phyloP scores from a whole-genome alignment of 2,797 vertebrate genomes.

The Anolis apletophallus region DNA sequence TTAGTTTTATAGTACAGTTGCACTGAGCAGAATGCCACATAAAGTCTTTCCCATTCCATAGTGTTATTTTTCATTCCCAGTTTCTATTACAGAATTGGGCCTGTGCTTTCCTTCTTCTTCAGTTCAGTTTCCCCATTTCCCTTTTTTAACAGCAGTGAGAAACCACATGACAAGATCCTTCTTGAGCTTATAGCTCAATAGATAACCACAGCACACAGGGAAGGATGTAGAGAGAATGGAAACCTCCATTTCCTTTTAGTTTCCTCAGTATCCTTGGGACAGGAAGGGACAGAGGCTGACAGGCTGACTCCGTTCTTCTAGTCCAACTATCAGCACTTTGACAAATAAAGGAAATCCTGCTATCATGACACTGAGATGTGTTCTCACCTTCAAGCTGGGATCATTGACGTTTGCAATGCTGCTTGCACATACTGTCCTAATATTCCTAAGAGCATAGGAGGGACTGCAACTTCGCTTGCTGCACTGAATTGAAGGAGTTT shows the following conservation, averaged over 20 bases:
- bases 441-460: not conserved
- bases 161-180: not conserved
- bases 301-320: constrained; percentile 13
- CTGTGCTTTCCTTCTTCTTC: not conserved
- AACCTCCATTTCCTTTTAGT: constrained; percentile 19
- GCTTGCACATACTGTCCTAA: not conserved
- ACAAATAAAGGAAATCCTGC: constrained; percentile 36
- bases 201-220: not conserved
- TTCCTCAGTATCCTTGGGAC: not conserved
- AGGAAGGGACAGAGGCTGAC: constrained; percentile 2
- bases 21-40: not conserved
- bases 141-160: not conserved
- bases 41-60: not conserved
- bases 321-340: not conserved
- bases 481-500: not conserved
- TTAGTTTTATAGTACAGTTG: not conserved
- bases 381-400: not conserved
- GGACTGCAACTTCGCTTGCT: not conserved
- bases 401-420: not conserved
- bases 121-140: not conserved
- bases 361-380: not conserved
- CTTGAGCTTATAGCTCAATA: not conserved
- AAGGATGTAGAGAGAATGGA: not conserved
- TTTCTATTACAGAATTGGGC: not conserved
- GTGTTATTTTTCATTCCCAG: too few relatives aligned